Evolutionary conservation across 2,888 invertebrate genomes (phyloP), one percentile per base, ranked within the genome.

Genomic region (Rhyacophila evoluta): DNA sequence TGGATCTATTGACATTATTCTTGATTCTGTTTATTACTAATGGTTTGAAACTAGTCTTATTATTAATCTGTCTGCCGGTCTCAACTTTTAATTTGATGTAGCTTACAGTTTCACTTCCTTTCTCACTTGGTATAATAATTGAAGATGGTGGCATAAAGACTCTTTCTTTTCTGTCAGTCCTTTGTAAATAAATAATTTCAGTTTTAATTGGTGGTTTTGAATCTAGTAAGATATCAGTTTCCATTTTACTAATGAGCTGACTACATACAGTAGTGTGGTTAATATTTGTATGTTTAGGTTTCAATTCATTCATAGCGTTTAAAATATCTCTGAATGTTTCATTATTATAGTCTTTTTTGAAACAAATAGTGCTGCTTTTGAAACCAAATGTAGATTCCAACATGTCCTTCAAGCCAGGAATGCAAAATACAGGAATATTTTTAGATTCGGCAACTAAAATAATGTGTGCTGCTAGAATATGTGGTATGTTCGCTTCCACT

Each of bases 1-100:
- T 81, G 11, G 83, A 83, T 83, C 89, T 88, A 72, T 89, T 87
- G 55, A 87, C 86, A 85, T 89, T 89, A 82, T 86, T 88, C 29
- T 85, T 83, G 82, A 89, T 86, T 84, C 84, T 86, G 80, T 89
- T 89, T 0, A 90, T 81, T 72, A 87, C 84, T 87, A 89, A 88
- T 83, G 85, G 87, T 86, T 85, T 87, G 72, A 86, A 89, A 15
- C 82, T 76, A 38, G 11, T 37, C 8, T 41, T 70, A 12, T 39
- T 70, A n/a, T 29, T 27, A 36, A 19, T 55, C 19, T 2, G 0
- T 19, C 10, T 8, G 19, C 10, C 19, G 6, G 10, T 55, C 15
- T 25, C 19, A 19, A 19, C 19, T 10, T 6, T 10, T 19, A 55
- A 55, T 55, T 55, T 55, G 0, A 55, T 55, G 55, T 55, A 55